Evolutionary conservation across 92 coral and sea anemone species (phyloP).

Genomic region (Zoanthus gigantus): DNA sequence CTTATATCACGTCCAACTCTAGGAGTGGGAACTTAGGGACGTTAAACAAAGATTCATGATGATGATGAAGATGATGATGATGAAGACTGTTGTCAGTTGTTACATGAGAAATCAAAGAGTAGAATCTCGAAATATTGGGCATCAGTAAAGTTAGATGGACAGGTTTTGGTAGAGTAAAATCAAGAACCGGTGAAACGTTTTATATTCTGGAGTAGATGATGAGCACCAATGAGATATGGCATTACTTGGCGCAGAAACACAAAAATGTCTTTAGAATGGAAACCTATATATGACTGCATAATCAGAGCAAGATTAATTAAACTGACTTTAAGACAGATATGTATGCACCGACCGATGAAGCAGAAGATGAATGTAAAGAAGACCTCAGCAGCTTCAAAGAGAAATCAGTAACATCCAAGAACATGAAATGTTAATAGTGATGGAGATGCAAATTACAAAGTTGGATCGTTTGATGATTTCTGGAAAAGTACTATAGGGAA

Average conservation of each 20-base stretch:
- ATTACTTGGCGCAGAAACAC: not conserved
- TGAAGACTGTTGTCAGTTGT: not conserved
- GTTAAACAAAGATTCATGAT: too few species aligned
- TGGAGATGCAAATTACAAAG: not conserved
- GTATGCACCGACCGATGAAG: not conserved
- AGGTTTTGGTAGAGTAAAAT: not conserved
- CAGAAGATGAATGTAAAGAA: not conserved
- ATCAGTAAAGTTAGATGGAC: slow-evolving; percentile 2
- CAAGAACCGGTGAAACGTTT: not conserved
- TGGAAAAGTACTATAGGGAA: not conserved
- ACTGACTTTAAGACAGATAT: not conserved
- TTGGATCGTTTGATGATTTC: not conserved
- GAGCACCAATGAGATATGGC: not conserved
- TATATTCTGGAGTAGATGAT: not conserved
- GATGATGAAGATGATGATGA: not conserved
- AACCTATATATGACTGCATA: not conserved
- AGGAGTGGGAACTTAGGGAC: too few species aligned
- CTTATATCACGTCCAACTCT: too few species aligned
- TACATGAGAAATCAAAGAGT: not conserved
- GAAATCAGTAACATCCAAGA: not conserved
- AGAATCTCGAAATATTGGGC: not conserved
- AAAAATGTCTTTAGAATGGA: not conserved
- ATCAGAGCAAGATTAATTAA: not conserved
- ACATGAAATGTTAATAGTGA: slow-evolving; percentile 3
- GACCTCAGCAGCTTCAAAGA: not conserved